phyloP scores from a whole-genome alignment of 2,888 invertebrate genomes.

The Drosophila anomelani region DNA sequence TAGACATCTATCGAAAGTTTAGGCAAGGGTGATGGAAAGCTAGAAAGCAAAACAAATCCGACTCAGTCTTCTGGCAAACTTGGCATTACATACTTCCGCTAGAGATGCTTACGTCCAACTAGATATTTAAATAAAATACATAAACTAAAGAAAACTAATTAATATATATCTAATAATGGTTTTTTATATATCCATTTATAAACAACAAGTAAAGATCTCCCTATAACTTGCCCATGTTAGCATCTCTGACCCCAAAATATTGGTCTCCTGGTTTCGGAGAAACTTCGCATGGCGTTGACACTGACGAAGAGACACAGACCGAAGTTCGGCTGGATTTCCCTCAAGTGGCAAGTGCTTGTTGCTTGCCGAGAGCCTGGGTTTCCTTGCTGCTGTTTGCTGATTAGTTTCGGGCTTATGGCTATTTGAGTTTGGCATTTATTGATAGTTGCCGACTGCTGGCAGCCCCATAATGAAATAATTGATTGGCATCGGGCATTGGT shows the following conservation, averaged over 20 bases:
- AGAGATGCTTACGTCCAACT: not conserved
- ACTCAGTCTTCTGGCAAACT: not conserved
- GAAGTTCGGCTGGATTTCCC: slow-evolving; percentile 10
- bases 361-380: slow-evolving; percentile 33
- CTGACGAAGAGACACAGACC: slow-evolving; percentile 22
- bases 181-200: too few species aligned
- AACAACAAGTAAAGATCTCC: not conserved
- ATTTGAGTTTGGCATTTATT: slow-evolving; percentile 66
- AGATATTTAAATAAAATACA: too few species aligned
- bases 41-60: slow-evolving; percentile 13
- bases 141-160: too few species aligned
- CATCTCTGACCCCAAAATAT: slow-evolving; percentile 8
- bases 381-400: slow-evolving; percentile 60
- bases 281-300: slow-evolving; percentile 40
- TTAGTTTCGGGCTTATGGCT: slow-evolving; percentile 66
- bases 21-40: slow-evolving; percentile 14
- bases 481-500: slow-evolving; percentile 45
- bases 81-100: not conserved
- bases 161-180: too few species aligned
- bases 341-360: slow-evolving; percentile 37
- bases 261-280: not conserved
- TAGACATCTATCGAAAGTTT: slow-evolving; percentile 70
- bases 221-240: too few species aligned
- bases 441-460: slow-evolving; percentile 40
- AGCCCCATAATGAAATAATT: slow-evolving; percentile 60